phyloP scores from a whole-genome alignment of 2,113 vertebrate genomes.

The Phaethornis superciliosus region DNA sequence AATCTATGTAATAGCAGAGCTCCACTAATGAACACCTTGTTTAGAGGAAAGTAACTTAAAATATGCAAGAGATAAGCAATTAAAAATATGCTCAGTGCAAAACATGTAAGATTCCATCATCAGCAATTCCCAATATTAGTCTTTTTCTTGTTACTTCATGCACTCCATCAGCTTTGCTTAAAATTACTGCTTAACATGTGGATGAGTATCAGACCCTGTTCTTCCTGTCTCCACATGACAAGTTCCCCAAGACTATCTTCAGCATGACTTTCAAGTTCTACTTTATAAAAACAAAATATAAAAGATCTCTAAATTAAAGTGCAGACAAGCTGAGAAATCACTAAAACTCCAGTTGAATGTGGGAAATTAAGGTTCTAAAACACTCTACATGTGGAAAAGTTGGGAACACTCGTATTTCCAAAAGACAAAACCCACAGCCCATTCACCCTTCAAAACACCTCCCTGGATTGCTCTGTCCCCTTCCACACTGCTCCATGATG shows the following conservation, averaged over 20 bases:
- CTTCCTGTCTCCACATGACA: background rate
- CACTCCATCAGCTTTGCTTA: background rate
- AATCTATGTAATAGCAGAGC: background rate
- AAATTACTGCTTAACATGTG: background rate
- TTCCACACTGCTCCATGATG: background rate
- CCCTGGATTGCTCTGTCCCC: background rate
- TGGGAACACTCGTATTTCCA: background rate
- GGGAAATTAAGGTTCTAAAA: background rate
- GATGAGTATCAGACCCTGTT: background rate
- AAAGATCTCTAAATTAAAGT: background rate
- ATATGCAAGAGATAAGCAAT: background rate
- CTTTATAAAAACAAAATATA: background rate
- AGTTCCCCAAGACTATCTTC: background rate
- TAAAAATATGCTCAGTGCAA: background rate
- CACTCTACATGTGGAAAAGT: background rate
- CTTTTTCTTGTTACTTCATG: background rate
- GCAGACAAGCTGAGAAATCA: background rate
- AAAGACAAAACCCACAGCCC: background rate
- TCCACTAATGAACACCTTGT: background rate
- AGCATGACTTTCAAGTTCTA: background rate
- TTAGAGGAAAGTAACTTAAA: background rate
- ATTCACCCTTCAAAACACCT: background rate
- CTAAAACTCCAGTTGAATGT: background rate
- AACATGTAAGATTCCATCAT: background rate
- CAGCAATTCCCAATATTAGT: rapidly evolving